These are phyloP conservation scores for Lucilia cuprina DNA, from an alignment of 1,140 invertebrate genomes.

Conservation along the genomic window DNA sequence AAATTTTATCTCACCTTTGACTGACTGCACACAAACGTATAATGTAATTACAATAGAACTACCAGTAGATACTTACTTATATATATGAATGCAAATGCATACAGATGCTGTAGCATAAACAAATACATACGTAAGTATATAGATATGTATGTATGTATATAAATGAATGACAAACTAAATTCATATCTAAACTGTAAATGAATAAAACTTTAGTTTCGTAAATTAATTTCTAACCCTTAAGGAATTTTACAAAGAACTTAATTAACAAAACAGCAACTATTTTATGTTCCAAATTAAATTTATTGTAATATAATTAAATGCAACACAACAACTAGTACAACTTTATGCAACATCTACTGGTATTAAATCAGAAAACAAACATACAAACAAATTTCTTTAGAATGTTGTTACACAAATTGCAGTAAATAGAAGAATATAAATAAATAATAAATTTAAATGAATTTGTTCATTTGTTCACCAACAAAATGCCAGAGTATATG, in stretches of 20 bases:
- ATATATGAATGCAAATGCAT: not conserved
- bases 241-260: conserved; percentile 5
- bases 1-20: conserved; percentile 15
- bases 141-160: not conserved
- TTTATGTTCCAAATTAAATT: not conserved
- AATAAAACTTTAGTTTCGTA: not conserved
- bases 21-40: not conserved
- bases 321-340: not conserved
- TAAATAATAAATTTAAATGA: too few relatives aligned
- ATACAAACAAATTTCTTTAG: not conserved
- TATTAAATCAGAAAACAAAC: not conserved
- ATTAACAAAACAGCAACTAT: not conserved
- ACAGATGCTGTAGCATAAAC: not conserved
- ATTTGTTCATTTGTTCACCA: not conserved
- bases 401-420: not conserved
- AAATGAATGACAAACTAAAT: not conserved
- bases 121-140: not conserved
- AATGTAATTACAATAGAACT: not conserved
- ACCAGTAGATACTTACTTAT: not conserved
- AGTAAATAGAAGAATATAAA: too few relatives aligned
- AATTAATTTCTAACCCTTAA: not conserved
- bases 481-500: not conserved
- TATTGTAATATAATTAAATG: not conserved
- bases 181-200: not conserved
- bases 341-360: not conserved